Evolutionary conservation across 2,888 invertebrate species (phyloP).

Genomic region (Agrotis puta): DNA sequence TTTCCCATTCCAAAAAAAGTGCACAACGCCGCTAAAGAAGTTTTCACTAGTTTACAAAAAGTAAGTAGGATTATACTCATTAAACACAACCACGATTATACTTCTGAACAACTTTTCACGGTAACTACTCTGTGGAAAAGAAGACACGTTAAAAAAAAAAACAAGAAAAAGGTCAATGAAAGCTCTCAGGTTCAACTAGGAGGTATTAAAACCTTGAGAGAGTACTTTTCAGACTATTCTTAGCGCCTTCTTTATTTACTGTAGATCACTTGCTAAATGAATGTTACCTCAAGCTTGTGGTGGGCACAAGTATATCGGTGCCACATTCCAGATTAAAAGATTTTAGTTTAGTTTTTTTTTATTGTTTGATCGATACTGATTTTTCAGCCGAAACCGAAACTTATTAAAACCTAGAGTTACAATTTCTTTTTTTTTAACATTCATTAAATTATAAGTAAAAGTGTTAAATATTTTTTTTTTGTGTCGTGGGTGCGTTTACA

Average conservation of each 20-base stretch:
- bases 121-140: background rate
- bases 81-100: slow-evolving; percentile 5
- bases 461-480: too few species aligned
- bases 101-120: slow-evolving; percentile 13
- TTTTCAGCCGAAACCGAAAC: too few species aligned
- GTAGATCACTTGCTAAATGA: slow-evolving; percentile 2
- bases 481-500: too few species aligned
- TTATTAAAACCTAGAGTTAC: too few species aligned
- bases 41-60: too few species aligned
- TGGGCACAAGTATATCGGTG: slow-evolving; percentile 7
- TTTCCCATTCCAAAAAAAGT: too few species aligned
- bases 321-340: slow-evolving; percentile 17
- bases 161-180: background rate
- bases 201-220: slow-evolving; percentile 10
- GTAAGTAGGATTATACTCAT: slow-evolving; percentile 11
- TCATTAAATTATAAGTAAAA: too few species aligned
- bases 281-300: slow-evolving; percentile 3
- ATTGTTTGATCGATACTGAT: too few species aligned
- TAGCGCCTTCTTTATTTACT: slow-evolving; percentile 28
- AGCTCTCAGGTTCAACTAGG: background rate
- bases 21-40: too few species aligned
- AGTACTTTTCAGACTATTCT: slow-evolving; percentile 9
- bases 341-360: slow-evolving; percentile 14
- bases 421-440: too few species aligned
- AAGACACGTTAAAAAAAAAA: slow-evolving; percentile 7